A percentile compares a stretch with the other conserved stretches of the same genome.
Evolutionary conservation across 2,888 invertebrate species (phyloP).

Genomic region (Parnassius orleans): DNA sequence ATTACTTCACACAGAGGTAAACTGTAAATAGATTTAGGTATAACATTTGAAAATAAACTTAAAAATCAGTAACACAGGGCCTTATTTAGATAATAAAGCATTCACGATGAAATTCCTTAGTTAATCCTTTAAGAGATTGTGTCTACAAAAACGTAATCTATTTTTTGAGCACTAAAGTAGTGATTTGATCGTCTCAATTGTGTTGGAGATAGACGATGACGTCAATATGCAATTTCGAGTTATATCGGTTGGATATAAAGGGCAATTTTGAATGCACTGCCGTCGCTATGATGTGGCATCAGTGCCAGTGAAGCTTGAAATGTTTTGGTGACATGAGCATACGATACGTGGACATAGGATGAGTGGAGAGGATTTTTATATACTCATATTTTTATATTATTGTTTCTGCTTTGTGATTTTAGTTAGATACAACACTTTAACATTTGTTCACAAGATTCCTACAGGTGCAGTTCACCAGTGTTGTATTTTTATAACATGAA

Average conservation of each 20-base stretch:
- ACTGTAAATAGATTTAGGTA: conserved; percentile 59
- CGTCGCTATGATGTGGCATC: conserved; percentile 42
- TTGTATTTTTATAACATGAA: too few species aligned
- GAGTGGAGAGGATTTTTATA: conserved; percentile 25
- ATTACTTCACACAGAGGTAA: conserved; percentile 65
- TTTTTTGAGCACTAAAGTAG: conserved; percentile 25
- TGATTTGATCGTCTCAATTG: conserved; percentile 30
- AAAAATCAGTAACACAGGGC: conserved; percentile 29
- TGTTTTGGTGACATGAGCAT: conserved; percentile 79
- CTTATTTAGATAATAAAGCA: conserved; percentile 30
- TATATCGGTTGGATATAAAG: conserved; percentile 37
- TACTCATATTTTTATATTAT: neutral
- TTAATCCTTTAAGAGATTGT: conserved; percentile 39
- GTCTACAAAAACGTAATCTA: conserved; percentile 41
- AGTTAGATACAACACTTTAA: too few species aligned
- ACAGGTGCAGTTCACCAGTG: too few species aligned
- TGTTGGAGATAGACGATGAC: conserved; percentile 25
- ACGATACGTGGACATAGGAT: conserved; percentile 45
- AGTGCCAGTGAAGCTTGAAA: conserved; percentile 65
- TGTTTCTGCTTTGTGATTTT: too few species aligned
- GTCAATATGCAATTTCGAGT: conserved; percentile 44
- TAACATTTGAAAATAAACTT: conserved; percentile 37
- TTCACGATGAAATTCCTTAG: conserved; percentile 43
- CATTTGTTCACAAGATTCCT: too few species aligned
- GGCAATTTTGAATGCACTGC: conserved; percentile 34